These are phyloP conservation scores for Agrilus mali DNA, from an alignment of 2,888 invertebrate species.

Conservation along the genomic window DNA sequence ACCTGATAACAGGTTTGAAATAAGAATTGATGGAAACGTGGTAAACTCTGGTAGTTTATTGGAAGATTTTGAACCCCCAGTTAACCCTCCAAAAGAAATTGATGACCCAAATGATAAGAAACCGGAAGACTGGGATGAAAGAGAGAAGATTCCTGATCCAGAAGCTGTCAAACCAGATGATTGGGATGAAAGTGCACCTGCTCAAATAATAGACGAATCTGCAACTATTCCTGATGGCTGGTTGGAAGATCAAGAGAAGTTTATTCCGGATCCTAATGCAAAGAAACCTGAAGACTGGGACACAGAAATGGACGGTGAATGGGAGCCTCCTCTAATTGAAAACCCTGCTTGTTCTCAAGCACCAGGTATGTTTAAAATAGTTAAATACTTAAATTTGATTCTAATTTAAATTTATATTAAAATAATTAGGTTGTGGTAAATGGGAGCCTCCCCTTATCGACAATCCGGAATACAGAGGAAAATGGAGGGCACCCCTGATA, in stretches of 20 bases:
- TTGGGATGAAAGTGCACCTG: constrained; percentile 93
- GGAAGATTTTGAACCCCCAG: constrained; percentile 83
- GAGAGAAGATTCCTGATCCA: constrained; percentile 76
- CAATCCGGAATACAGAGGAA: constrained; percentile 88
- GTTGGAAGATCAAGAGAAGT: constrained; percentile 83
- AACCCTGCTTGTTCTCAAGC: constrained; percentile 71
- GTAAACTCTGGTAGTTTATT: constrained; percentile 78
- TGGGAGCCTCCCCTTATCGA: constrained; percentile 78
- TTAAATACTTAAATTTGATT: no score
- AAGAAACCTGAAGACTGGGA: constrained; percentile 93
- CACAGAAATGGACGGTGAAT: constrained; percentile 95
- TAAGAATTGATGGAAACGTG: constrained; percentile 72
- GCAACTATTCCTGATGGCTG: constrained; percentile 82
- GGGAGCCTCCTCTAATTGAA: constrained; percentile 89
- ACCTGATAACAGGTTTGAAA: constrained; percentile 68
- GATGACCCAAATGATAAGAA: constrained; percentile 78
- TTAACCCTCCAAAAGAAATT: constrained; percentile 90
- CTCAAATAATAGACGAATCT: constrained; percentile 73
- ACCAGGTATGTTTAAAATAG: constrained; percentile 6
- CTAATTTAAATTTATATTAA: background rate
- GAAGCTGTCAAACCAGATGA: constrained; percentile 84
- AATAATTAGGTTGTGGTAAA: constrained; percentile 70
- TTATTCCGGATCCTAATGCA: constrained; percentile 77
- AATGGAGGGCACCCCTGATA: constrained; percentile 82
- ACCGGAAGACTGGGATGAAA: constrained; percentile 94